These are phyloP conservation scores for Diplodus sargus DNA, from an alignment of 2,797 vertebrate species.

Conservation along the genomic window DNA sequence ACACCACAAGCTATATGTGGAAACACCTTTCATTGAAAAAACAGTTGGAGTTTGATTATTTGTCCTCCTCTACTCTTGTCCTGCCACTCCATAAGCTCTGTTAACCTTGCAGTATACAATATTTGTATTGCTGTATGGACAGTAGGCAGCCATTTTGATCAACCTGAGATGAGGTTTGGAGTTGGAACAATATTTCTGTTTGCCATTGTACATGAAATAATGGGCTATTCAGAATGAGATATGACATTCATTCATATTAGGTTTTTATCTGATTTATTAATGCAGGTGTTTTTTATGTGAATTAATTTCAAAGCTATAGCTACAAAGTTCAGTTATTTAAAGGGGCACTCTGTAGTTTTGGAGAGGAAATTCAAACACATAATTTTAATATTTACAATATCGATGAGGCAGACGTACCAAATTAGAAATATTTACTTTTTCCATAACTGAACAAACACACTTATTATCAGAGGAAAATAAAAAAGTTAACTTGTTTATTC, in stretches of 20 bases:
- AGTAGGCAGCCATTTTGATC: slow-evolving; percentile 5
- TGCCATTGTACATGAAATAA: neutral
- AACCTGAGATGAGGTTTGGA: neutral
- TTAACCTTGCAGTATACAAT: neutral
- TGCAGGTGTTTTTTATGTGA: neutral
- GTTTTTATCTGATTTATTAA: no score
- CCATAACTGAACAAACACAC: no score
- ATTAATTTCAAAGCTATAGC: neutral
- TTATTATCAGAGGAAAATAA: no score
- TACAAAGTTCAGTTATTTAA: neutral
- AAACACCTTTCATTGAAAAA: neutral
- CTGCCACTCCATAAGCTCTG: neutral
- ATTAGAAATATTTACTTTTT: no score
- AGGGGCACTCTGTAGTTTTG: no score
- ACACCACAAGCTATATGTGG: neutral
- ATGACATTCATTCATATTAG: neutral
- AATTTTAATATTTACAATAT: no score
- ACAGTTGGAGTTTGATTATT: neutral
- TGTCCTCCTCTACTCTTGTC: neutral
- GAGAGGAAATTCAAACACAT: no score
- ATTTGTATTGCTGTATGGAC: neutral
- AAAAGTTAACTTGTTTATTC: no score
- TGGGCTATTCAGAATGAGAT: neutral
- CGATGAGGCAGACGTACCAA: no score
- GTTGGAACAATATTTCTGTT: neutral